Evolutionary conservation across 2,113 vertebrate species (phyloP), one percentile per base, ranked within the genome.

Genomic region (Stigmatopora nigra): DNA sequence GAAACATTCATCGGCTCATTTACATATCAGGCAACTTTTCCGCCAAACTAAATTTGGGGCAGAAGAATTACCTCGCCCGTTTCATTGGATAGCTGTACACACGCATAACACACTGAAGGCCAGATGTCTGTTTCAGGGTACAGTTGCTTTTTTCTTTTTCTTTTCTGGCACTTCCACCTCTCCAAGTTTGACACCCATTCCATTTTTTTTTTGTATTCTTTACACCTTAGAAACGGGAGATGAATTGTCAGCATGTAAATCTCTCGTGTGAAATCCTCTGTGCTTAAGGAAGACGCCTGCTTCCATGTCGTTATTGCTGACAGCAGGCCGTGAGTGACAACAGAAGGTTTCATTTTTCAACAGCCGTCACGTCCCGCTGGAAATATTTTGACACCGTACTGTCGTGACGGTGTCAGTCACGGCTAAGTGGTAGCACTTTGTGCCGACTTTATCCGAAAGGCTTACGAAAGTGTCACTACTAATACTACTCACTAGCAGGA

Each of bases 261-360:
- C 81, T 82, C 70, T 78, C 82, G 82, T 80, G 79, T 82, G 81
- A 84, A 83, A 86, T 84, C 82, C 82, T 79, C 71, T 82, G 78
- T 66, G 78, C 80, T 84, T 82, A 81, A 84, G 79, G 76, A 74
- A 79, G 78, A 77, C 38, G 77, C 79, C 72, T 47, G 46, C 35
- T 16, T 57, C 12, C 49, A 44, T 8, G 61, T 52, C 57, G 72
- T 70, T 62, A 65, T 20, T 41, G 70, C 57, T 48, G 72, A 71
- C 67, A 70, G 71, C 35, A 9, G 20, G 57, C 14, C 22, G 53
- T 51, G 69, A 44, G n/a, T 20, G 38, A 15, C 59, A 20, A 44
- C 41, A 22, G 19, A 22, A 61, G 5, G 59, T 61, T 61, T 61
- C 19, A 31, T 56, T 44, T 57, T 41, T 19, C 16, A 59, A 61